Evolutionary conservation across 2,113 vertebrate genomes (phyloP).

Genomic region (Parotia lawesii): DNA sequence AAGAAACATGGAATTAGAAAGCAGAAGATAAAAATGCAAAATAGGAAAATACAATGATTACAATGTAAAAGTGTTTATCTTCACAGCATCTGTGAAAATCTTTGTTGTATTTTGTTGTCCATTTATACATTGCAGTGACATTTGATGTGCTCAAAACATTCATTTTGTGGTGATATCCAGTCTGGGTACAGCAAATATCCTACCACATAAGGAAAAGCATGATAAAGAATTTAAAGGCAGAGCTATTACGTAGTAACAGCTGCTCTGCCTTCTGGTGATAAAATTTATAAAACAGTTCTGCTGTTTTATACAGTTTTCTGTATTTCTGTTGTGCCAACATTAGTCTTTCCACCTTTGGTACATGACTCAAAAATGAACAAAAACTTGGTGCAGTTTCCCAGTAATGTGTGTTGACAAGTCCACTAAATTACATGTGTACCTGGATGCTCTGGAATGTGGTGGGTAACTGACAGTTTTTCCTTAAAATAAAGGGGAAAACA

Average conservation of each 20-base stretch:
- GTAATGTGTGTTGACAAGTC: neutral
- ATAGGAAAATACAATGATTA: neutral
- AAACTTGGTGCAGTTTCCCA: neutral
- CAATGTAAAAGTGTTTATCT: neutral
- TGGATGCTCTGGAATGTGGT: neutral
- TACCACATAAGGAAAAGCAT: neutral
- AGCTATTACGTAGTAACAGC: neutral
- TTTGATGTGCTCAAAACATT: constrained; percentile 3
- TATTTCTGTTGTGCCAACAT: neutral
- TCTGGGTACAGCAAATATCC: neutral
- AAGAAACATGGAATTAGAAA: neutral
- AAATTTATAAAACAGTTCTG: neutral
- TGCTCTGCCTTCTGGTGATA: neutral
- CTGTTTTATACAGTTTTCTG: neutral
- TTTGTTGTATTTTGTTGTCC: neutral
- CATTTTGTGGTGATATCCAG: neutral
- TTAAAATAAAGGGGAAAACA: neutral
- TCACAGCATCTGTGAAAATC: neutral
- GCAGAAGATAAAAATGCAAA: neutral
- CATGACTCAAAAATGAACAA: constrained; percentile 16
- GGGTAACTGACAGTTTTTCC: neutral
- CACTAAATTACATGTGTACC: neutral
- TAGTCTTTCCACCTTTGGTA: constrained; percentile 11
- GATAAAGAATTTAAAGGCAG: constrained; percentile 9
- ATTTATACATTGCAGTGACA: neutral